Evolutionary conservation across 2,797 vertebrate genomes (phyloP), one percentile per base, ranked within the genome.

Genomic region (Acropternis orthonyx): DNA sequence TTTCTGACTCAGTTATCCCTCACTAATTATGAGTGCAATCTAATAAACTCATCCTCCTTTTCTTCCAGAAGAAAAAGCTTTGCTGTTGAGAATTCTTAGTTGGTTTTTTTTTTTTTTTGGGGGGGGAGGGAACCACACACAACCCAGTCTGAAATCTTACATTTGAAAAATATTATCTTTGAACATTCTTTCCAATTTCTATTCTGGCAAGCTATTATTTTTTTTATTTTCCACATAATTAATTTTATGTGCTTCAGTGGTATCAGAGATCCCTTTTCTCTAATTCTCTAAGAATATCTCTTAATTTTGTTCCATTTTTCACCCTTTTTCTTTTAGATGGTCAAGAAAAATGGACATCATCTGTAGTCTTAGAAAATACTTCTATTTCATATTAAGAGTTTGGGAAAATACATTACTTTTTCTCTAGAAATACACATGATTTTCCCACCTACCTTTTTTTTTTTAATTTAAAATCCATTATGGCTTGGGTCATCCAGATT

Each of bases 1-100:
- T 84, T 92, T 95, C 76, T 80, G 52, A 48, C 61, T 95, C 76
- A 65, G 41, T 74, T 74, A 90, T 76, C 93, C 14, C n/a, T 65
- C 30, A 74, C 14, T 80, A 90, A 75, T 84, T 73, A 68, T 7
- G 21, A 89, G 24, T 87, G 71, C 48, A 39, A 28, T 43, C 39
- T 73, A 88, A 83, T 68, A 75, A 94, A 80, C 10, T 72, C 62
- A 78, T 54, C 21, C 36, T 49, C 12, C 43, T 67, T 71, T 88
- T 81, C 48, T 80, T 68, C 36, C 51, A 86, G 44, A 51, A 62
- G 34, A 59, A 12, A 51, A 54, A 51, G 1, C 7, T 30, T 37
- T 48, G 36, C 39, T 6, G 10, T 34, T 58, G 23, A 87, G 19
- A 11, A 85, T 52, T 88, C 17, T 52, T 37, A 66, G 16, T 93